These are phyloP conservation scores for Anguilla pacifica DNA, from an alignment of 2,797 vertebrate genomes.

Conservation along the genomic window DNA sequence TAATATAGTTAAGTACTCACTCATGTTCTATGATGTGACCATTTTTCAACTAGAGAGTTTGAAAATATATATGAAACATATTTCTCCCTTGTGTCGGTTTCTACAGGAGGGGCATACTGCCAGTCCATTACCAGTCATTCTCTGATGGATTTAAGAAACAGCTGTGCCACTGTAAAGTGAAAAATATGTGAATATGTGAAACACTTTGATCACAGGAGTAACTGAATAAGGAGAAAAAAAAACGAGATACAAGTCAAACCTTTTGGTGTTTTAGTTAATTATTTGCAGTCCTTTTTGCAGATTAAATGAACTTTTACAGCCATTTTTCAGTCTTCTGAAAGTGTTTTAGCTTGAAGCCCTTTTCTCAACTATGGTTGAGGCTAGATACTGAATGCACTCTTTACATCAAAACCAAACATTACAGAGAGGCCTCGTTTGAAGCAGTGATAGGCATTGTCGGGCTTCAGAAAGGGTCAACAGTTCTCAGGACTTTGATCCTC, in stretches of 20 bases:
- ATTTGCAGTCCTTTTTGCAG: background rate
- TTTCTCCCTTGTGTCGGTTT: background rate
- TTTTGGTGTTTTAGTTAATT: background rate
- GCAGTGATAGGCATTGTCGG: no score
- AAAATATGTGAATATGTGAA: background rate
- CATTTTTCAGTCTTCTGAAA: no score
- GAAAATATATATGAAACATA: background rate
- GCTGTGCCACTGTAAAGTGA: background rate
- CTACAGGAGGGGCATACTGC: background rate
- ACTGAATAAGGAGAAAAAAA: background rate
- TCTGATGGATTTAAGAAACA: background rate
- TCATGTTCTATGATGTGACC: background rate
- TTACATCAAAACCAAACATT: background rate
- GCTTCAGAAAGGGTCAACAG: no score
- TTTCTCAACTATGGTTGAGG: no score
- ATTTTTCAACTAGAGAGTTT: background rate
- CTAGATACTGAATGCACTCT: no score
- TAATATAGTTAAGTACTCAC: background rate
- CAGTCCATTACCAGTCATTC: background rate
- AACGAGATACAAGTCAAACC: background rate
- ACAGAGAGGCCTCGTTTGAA: background rate
- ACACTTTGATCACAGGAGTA: background rate
- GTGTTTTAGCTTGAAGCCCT: no score
- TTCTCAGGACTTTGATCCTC: background rate
- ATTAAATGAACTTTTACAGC: background rate